Evolutionary conservation across 2,113 vertebrate genomes (phyloP).

Genomic region (Uropsilus gracilis): DNA sequence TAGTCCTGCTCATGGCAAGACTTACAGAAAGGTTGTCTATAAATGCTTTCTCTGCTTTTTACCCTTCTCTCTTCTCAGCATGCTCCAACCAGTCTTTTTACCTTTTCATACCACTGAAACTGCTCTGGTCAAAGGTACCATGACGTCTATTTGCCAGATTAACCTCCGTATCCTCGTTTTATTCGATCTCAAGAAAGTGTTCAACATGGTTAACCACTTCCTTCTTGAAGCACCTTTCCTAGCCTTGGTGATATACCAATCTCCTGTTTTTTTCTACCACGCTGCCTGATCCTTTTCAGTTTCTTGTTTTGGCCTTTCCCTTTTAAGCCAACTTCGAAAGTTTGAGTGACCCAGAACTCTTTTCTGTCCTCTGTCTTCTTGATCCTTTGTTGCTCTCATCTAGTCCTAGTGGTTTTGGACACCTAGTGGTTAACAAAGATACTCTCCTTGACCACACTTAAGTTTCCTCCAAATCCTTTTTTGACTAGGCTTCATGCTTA

Average conservation of each 20-base stretch:
- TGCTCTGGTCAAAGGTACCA: not conserved
- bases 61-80: not conserved
- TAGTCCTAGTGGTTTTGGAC: not conserved
- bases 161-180: not conserved
- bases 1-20: not conserved
- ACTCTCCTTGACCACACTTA: not conserved
- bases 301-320: not conserved
- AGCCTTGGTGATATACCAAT: not conserved
- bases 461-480: not conserved
- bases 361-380: not conserved
- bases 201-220: conserved; percentile 5
- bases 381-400: not conserved
- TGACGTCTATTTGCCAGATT: not conserved
- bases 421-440: not conserved
- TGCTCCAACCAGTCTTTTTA: not conserved
- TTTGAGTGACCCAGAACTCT: not conserved
- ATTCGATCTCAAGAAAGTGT: not conserved
- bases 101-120: not conserved
- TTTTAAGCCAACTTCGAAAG: not conserved
- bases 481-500: not conserved
- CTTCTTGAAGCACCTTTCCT: not conserved
- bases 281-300: not conserved
- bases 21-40: not conserved
- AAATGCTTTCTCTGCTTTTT: not conserved
- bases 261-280: not conserved